These are phyloP conservation scores for Mesoclemmys tuberculata DNA, from an alignment of 2,113 vertebrate species.

Conservation along the genomic window DNA sequence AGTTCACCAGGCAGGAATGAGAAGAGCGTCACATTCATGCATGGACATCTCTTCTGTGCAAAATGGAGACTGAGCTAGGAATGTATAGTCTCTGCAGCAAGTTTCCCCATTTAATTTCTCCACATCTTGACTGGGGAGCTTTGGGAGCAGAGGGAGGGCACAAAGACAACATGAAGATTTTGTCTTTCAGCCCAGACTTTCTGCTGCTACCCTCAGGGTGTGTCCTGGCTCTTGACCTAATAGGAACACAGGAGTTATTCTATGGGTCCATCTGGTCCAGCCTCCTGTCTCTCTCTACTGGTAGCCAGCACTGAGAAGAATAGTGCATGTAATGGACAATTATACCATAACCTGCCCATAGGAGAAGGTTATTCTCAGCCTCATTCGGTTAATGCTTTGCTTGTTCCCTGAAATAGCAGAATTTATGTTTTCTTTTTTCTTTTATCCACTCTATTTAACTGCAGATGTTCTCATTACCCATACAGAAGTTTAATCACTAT, in stretches of 20 bases:
- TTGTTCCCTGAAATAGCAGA: conserved; percentile 18
- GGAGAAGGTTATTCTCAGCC: conserved; percentile 2
- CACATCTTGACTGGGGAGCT: neutral
- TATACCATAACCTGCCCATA: neutral
- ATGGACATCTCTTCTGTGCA: accelerated
- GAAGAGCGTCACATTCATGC: neutral
- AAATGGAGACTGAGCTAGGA: neutral
- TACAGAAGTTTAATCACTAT: conserved; percentile 41
- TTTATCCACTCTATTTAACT: conserved; percentile 13
- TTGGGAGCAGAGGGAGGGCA: neutral
- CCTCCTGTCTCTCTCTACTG: neutral
- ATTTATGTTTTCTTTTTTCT: conserved; percentile 14
- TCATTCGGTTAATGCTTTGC: neutral
- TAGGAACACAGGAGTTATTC: neutral
- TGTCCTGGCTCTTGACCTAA: neutral
- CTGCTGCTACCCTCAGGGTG: neutral
- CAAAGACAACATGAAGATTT: neutral
- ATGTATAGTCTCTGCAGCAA: neutral
- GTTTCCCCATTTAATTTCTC: neutral
- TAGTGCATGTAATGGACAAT: neutral
- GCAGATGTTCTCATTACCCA: conserved; percentile 30
- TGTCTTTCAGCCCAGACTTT: neutral
- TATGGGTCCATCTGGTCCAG: neutral
- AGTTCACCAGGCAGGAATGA: neutral
- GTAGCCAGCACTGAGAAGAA: neutral